Base-by-base conservation (phyloP, 2,888 invertebrate species). In the Hemicrepidius hirtus region DNA sequence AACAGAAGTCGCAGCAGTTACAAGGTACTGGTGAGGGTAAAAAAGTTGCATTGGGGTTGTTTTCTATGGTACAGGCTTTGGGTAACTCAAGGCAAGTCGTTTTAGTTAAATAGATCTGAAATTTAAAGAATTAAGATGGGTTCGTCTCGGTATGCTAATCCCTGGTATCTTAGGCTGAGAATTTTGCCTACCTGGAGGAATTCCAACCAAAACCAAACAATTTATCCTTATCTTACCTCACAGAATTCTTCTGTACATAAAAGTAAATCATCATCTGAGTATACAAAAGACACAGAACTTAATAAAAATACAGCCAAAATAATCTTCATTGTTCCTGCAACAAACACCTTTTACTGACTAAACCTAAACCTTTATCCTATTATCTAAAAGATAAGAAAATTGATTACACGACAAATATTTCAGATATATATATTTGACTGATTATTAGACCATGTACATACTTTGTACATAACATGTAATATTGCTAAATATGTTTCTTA, bases 1-100 rank as follows among this genome's bases (percentile, higher is more conserved):
- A 80, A 75, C 92, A 92, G 82, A 87, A 90, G 0, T 89, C 84
- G 75, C 92, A 92, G 81, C 92, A 92, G 81, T 91, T 92, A 82
- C 92, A 92, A 0, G 87, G 81, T 0, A 89, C 90, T 0, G 91
- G 89, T 0, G 90, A 90, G 0, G 87, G 88, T 74, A 92, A 81
- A 77, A 83, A 84, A 35, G 90, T 70, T 0, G 92, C 92, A 37
- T 85, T 86, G 79, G 89, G 88, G 0, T 91, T 91, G 0, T 91
- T 91, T 84, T 90, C 90, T 75, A 87, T 86, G 12, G 79, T 63
- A 79, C 91, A 91, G 24, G 88, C 86, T 0, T 79, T 79, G 0
- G 88, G 83, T 0, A 89, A 74, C 0, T 53, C 12, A 16, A n/a
- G 12, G 12, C 71, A 72, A 9, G 4, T 32, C 9, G 32, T 32